These are phyloP conservation scores for Sylvilagus bachmani DNA, from an alignment of 2,113 vertebrate species.

Conservation along the genomic window DNA sequence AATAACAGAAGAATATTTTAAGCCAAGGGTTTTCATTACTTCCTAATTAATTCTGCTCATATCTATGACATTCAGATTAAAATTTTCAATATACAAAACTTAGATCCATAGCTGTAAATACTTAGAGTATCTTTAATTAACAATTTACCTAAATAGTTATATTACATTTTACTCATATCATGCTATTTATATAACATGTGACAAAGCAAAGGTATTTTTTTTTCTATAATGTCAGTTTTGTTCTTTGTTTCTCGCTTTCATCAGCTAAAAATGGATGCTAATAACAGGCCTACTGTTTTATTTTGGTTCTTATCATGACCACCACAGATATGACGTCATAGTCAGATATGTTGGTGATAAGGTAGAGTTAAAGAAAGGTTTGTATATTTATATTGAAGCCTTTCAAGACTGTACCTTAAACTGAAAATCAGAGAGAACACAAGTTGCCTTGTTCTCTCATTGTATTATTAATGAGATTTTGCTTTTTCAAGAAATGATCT, in stretches of 20 bases:
- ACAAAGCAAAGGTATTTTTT: slow-evolving; percentile 27
- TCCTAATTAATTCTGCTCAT: slow-evolving; percentile 17
- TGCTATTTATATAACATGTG: slow-evolving; percentile 14
- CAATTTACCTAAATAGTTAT: slow-evolving; percentile 12
- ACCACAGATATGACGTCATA: background rate
- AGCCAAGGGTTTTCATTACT: slow-evolving; percentile 30
- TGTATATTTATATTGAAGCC: slow-evolving; percentile 8
- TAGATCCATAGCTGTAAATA: slow-evolving; percentile 7
- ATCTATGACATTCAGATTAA: background rate
- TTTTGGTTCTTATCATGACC: slow-evolving; percentile 22
- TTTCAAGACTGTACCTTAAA: slow-evolving; percentile 33
- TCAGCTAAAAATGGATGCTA: slow-evolving; percentile 24
- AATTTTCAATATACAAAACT: slow-evolving; percentile 18
- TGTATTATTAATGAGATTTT: slow-evolving; percentile 37
- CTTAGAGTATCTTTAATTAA: slow-evolving; percentile 17
- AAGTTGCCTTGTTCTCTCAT: background rate
- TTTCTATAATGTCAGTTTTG: slow-evolving; percentile 2
- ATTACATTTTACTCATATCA: slow-evolving; percentile 1
- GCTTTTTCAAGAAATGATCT: slow-evolving; percentile 59
- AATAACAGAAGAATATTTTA: slow-evolving; percentile 19
- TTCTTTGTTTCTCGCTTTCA: background rate
- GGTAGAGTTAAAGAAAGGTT: background rate
- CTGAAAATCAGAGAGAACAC: background rate
- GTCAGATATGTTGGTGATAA: background rate
- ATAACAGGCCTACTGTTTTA: slow-evolving; percentile 20